phyloP scores from a whole-genome alignment of 2,797 vertebrate species.

The Lithobates pipiens region DNA sequence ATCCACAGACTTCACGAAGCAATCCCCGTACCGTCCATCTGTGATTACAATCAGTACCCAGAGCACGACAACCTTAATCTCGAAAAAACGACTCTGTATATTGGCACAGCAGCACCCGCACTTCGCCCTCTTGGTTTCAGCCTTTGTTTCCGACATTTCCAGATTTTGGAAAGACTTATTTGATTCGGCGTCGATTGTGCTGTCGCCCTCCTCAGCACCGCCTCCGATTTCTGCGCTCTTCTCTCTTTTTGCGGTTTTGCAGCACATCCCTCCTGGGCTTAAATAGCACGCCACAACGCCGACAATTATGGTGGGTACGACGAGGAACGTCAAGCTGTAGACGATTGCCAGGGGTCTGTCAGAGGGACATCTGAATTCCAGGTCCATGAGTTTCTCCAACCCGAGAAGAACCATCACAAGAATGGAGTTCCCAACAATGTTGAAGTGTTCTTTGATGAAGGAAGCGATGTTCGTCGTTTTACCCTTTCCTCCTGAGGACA shows the following conservation, averaged over 20 bases:
- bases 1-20: not conserved
- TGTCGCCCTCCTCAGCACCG: too few relatives aligned
- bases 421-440: not conserved
- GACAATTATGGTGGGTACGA: not conserved
- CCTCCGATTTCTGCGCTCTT: too few relatives aligned
- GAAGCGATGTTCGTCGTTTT: not conserved
- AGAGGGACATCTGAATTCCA: not conserved
- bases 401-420: not conserved
- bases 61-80: not conserved
- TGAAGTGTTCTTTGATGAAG: not conserved
- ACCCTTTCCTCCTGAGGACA: too few relatives aligned
- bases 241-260: too few relatives aligned
- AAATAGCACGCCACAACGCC: not conserved
- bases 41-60: conserved; percentile 7
- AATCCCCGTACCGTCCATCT: not conserved
- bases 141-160: not conserved
- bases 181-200: too few relatives aligned
- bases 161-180: too few relatives aligned
- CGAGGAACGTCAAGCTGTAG: not conserved
- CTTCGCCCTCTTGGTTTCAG: not conserved
- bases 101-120: not conserved
- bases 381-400: conserved; percentile 22
- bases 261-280: not conserved
- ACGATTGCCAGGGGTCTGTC: not conserved
- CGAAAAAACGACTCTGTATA: accelerated